phyloP scores from a whole-genome alignment of 1,140 invertebrate species.

The Nixonia krombeini region DNA sequence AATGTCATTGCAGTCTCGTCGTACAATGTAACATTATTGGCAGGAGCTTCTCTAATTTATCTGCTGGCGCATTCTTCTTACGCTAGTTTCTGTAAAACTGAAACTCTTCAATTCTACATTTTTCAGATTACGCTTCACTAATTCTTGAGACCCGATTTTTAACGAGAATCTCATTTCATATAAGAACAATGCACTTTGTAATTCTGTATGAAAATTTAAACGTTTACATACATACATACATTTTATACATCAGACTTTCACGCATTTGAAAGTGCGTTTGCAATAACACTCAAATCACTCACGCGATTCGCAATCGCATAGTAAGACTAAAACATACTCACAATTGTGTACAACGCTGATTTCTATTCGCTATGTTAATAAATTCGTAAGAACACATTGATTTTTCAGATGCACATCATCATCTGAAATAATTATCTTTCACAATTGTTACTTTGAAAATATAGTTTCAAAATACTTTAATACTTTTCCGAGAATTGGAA shows the following conservation, averaged over 20 bases:
- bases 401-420: no score
- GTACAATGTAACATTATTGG: slow-evolving; percentile 39
- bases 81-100: no score
- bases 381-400: not conserved
- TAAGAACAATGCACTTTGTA: not conserved
- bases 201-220: not conserved
- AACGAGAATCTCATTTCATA: not conserved
- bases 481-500: no score
- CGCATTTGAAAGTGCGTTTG: no score
- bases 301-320: not conserved
- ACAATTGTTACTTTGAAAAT: no score
- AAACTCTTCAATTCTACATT: no score
- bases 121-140: no score
- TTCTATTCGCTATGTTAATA: not conserved
- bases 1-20: slow-evolving; percentile 53
- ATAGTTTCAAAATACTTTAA: no score
- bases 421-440: no score
- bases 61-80: slow-evolving; percentile 6
- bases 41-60: slow-evolving; percentile 34
- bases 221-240: not conserved
- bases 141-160: slow-evolving; percentile 5
- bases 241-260: slow-evolving; percentile 3
- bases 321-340: not conserved
- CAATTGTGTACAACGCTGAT: no score
- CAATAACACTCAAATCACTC: not conserved